phyloP scores from a whole-genome alignment of 2,797 vertebrate genomes.

The Nasua narica region DNA sequence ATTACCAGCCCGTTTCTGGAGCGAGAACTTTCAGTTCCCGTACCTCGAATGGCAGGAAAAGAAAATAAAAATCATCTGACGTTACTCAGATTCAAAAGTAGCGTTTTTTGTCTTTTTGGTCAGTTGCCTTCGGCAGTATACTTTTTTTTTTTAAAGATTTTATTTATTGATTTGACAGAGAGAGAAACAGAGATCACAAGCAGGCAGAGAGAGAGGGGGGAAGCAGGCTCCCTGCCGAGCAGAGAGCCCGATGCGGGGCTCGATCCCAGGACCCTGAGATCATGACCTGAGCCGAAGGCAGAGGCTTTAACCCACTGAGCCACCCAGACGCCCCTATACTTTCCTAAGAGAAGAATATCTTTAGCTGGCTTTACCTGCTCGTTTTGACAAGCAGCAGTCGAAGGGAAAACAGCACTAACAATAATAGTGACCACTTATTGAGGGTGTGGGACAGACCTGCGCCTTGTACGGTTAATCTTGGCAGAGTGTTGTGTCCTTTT shows the following conservation, averaged over 20 bases:
- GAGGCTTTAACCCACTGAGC: too few relatives aligned
- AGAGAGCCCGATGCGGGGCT: too few relatives aligned
- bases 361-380: neutral
- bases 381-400: neutral
- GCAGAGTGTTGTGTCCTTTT: neutral
- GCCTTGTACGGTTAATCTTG: neutral
- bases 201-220: too few relatives aligned
- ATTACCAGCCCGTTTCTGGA: neutral
- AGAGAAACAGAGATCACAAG: too few relatives aligned
- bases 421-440: neutral
- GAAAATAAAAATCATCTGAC: neutral
- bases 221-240: too few relatives aligned
- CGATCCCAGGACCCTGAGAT: too few relatives aligned
- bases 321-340: too few relatives aligned
- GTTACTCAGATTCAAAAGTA: neutral
- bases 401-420: neutral
- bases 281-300: too few relatives aligned
- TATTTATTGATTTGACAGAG: too few relatives aligned
- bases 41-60: neutral
- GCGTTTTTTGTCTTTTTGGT: fast-evolving
- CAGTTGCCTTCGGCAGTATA: neutral
- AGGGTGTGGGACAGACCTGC: neutral
- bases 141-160: too few relatives aligned
- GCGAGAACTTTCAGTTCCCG: neutral
- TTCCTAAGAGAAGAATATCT: neutral